These are phyloP conservation scores for Poecilia picta DNA, from an alignment of 2,797 vertebrate genomes.

Conservation along the genomic window DNA sequence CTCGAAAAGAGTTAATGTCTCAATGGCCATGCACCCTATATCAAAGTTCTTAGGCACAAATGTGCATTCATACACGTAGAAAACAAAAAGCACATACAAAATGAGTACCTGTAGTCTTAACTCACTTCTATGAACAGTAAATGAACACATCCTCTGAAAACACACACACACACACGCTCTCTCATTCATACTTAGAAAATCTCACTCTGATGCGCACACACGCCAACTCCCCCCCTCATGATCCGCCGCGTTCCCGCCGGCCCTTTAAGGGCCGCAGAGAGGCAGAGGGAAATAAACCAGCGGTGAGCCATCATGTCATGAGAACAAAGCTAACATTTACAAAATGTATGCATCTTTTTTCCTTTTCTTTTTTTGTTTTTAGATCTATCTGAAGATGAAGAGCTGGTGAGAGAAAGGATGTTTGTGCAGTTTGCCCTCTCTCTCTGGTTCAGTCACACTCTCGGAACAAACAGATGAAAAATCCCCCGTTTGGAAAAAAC, in stretches of 20 bases:
- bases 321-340: constrained; percentile 76
- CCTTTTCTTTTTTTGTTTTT: constrained; percentile 26
- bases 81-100: constrained; percentile 67
- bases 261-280: constrained; percentile 65
- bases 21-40: constrained; percentile 83
- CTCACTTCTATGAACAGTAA: constrained; percentile 77
- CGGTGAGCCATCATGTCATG: constrained; percentile 61
- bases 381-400: constrained; percentile 73
- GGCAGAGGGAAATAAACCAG: constrained; percentile 62
- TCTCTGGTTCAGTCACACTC: constrained; percentile 51
- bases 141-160: constrained; percentile 60
- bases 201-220: constrained; percentile 56
- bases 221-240: constrained; percentile 53
- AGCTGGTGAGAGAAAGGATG: constrained; percentile 84
- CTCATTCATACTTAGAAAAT: constrained; percentile 16
- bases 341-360: constrained; percentile 73
- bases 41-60: constrained; percentile 86
- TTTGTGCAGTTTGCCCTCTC: constrained; percentile 80
- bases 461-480: constrained; percentile 50
- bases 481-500: constrained; percentile 41
- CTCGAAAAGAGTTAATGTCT: constrained; percentile 85
- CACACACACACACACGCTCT: constrained; percentile 1
- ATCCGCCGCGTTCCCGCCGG: constrained; percentile 54
- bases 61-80: constrained; percentile 81
- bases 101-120: constrained; percentile 80